These are phyloP conservation scores for Cecropterus lyciades DNA, from an alignment of 1,140 invertebrate genomes.

Conservation along the genomic window DNA sequence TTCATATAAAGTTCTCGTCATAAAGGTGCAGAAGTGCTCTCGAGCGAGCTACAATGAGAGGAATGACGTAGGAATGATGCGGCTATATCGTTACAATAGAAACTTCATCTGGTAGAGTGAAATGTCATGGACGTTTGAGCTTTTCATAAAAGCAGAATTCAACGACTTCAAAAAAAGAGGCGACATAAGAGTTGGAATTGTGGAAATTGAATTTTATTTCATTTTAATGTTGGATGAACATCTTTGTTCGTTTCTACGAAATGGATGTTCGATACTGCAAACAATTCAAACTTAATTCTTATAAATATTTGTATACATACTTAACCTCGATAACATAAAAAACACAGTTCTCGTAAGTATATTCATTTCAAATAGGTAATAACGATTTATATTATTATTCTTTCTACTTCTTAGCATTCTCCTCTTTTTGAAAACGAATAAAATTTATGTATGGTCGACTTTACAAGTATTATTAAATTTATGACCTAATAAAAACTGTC, in stretches of 20 bases:
- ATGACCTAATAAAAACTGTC: not conserved
- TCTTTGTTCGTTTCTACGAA: no score
- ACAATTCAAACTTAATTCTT: no score
- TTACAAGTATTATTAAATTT: no score
- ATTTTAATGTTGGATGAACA: not conserved
- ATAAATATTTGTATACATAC: no score
- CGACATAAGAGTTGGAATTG: not conserved
- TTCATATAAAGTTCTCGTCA: not conserved
- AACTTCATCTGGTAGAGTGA: constrained; percentile 31
- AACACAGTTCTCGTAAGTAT: no score
- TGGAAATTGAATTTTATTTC: not conserved
- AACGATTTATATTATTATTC: no score
- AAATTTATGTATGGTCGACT: no score
- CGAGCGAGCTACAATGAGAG: constrained; percentile 26
- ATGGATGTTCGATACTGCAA: no score
- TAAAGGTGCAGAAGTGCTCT: constrained; percentile 23
- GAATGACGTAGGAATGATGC: constrained; percentile 29
- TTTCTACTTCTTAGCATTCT: no score
- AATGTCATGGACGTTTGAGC: constrained; percentile 28
- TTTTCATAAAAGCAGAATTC: constrained; percentile 7
- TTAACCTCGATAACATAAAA: no score
- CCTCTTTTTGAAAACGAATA: no score
- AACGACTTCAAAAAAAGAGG: not conserved
- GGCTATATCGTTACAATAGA: constrained; percentile 21
- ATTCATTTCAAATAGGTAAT: no score